Evolutionary conservation across 1,140 invertebrate genomes (phyloP).

Genomic region (Stratiolaelaps scimitus): DNA sequence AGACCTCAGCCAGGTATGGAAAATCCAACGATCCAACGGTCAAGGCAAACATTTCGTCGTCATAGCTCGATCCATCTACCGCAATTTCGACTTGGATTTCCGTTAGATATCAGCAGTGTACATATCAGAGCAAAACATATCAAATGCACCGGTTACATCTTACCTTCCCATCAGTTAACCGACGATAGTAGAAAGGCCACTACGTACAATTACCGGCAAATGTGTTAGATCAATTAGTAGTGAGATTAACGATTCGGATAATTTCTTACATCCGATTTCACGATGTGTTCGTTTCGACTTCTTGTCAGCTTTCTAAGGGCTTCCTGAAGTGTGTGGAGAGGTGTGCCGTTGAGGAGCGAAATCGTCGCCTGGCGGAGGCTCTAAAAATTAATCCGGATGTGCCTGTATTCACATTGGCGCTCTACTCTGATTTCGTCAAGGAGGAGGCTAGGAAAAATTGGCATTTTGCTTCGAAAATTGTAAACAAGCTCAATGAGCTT

Average conservation of each 20-base stretch:
- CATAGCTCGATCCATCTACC: no score
- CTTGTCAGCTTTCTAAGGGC: constrained; percentile 4
- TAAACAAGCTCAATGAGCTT: constrained; percentile 67
- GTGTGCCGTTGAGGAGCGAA: constrained; percentile 70
- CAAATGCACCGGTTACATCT: no score
- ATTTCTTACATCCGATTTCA: neutral
- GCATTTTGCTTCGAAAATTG: constrained; percentile 63
- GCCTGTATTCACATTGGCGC: constrained; percentile 49
- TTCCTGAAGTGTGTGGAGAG: constrained; percentile 81
- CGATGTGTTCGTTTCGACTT: neutral
- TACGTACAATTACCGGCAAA: no score
- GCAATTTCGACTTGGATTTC: no score
- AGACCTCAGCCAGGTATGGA: constrained; percentile 21
- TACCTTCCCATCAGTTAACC: no score
- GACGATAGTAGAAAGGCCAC: no score
- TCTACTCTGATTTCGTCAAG: constrained; percentile 75
- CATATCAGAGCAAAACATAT: no score
- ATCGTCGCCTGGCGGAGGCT: constrained; percentile 69
- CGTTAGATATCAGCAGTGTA: no score
- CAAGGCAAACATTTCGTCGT: no score
- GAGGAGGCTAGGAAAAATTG: constrained; percentile 68
- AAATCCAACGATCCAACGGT: no score
- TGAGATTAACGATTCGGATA: no score
- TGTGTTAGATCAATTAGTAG: no score
- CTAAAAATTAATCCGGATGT: constrained; percentile 81